Conservation (phyloP, 1,140 invertebrate genomes). For the Drosophila saltans region DNA sequence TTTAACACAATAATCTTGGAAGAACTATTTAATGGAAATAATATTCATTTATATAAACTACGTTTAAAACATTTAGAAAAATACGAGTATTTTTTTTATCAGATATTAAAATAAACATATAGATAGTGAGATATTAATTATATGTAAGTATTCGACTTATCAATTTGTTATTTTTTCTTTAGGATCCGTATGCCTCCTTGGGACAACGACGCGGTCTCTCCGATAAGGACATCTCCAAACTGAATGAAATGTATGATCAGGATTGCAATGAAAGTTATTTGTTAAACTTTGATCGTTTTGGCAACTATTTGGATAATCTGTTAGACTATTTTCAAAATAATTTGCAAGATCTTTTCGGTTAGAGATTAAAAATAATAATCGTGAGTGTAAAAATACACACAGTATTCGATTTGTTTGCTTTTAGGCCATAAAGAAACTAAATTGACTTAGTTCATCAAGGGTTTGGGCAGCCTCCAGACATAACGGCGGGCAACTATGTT, state of each 20-base stretch:
- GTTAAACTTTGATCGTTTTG: conserved; percentile 66
- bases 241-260: conserved; percentile 87
- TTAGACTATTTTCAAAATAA: conserved; percentile 76
- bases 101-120: neutral
- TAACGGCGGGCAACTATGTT: conserved; percentile 46
- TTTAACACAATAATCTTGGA: neutral
- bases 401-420: neutral
- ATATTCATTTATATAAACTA: neutral
- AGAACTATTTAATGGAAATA: neutral
- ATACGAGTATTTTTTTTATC: neutral
- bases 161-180: neutral
- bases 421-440: conserved; percentile 84
- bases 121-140: neutral
- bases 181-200: conserved; percentile 83
- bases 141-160: neutral
- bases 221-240: conserved; percentile 86
- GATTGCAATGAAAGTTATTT: conserved; percentile 78
- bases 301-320: conserved; percentile 66
- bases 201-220: conserved; percentile 88
- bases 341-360: conserved; percentile 61
- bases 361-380: conserved; percentile 37
- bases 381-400: conserved; percentile 3
- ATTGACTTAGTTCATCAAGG: conserved; percentile 84
- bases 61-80: neutral
- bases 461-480: conserved; percentile 84